phyloP scores from a whole-genome alignment of 1,140 invertebrate species.

The Rhynchophorus ferrugineus region DNA sequence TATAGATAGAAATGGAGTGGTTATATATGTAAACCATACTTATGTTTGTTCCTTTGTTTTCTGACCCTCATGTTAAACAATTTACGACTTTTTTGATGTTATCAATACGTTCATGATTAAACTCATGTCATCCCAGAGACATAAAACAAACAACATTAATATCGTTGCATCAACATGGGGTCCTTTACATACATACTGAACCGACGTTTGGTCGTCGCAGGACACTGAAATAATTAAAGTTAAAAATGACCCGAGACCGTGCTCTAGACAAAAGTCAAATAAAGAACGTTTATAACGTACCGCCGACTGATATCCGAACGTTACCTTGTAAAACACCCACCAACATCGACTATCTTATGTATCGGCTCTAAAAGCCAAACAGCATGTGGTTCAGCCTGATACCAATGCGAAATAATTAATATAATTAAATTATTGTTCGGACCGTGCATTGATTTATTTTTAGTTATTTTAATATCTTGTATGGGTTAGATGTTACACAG shows the following conservation, averaged over 20 bases:
- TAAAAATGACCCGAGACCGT: neutral
- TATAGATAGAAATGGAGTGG: too few relatives aligned
- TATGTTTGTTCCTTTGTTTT: too few relatives aligned
- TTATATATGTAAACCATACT: too few relatives aligned
- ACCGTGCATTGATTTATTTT: too few relatives aligned
- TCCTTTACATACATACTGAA: neutral
- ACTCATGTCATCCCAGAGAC: neutral
- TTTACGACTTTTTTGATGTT: neutral
- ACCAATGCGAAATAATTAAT: too few relatives aligned
- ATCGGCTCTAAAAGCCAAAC: too few relatives aligned
- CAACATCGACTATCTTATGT: too few relatives aligned
- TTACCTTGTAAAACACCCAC: neutral
- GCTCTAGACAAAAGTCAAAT: conserved; percentile 4
- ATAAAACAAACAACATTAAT: neutral
- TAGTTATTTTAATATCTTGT: too few relatives aligned
- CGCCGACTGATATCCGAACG: neutral
- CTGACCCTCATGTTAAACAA: too few relatives aligned
- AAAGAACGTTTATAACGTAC: conserved; percentile 6
- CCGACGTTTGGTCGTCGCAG: neutral
- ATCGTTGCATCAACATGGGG: neutral
- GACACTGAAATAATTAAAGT: conserved; percentile 5
- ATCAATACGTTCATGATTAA: neutral
- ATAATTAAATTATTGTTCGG: too few relatives aligned
- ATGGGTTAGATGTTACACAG: too few relatives aligned
- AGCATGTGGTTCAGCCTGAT: too few relatives aligned